Evolutionary conservation across 1,140 invertebrate species (phyloP), one percentile per base, ranked within the genome.

Genomic region (Drosophila nannoptera): DNA sequence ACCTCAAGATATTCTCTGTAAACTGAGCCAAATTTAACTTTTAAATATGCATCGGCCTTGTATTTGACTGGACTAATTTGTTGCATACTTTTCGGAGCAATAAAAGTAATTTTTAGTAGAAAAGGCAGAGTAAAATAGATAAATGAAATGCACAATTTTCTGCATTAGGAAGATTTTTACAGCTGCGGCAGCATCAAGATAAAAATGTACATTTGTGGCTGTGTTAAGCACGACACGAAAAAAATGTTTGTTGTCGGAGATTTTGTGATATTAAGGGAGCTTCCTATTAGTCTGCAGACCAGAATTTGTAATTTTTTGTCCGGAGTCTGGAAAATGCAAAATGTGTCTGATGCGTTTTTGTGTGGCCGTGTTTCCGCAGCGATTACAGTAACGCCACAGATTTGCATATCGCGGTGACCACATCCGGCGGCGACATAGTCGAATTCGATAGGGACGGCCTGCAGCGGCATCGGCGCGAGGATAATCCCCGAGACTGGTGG

Each of bases 381-480:
- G 93, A 94, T 89, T 95, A 95, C 89, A 93, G 92, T 83, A 94
- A 95, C 90, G 93, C 93, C 43, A 93, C 93, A 89, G 94, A 96
- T 91, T 92, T 96, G 50, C 95, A 96, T 89, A 96, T 96, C 89
- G 95, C 94, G 43, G 92, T 96, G 59, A 96, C 94, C 46, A 94
- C 93, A 77, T 95, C 94, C 52, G 91, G 91, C 64, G 94, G 94
- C 50, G 91, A 90, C 84, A 93, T 96, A 14, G 92, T 94, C 62
- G 95, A 96, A 90, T 96, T 94, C 90, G 94, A 95, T 91, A 92
- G 92, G 73, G 90, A 93, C 75, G 95, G 95, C 22, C 90, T 96
- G 9, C 88, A 62, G 52, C 84, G 82, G 31, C 87, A 88, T 70
- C 83, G 80, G 14, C 70, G 91, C 90, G 69, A 89, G 75, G 67